Evolutionary conservation across 2,888 invertebrate genomes (phyloP), one percentile per base, ranked within the genome.

Genomic region (Leptopilina myrica): DNA sequence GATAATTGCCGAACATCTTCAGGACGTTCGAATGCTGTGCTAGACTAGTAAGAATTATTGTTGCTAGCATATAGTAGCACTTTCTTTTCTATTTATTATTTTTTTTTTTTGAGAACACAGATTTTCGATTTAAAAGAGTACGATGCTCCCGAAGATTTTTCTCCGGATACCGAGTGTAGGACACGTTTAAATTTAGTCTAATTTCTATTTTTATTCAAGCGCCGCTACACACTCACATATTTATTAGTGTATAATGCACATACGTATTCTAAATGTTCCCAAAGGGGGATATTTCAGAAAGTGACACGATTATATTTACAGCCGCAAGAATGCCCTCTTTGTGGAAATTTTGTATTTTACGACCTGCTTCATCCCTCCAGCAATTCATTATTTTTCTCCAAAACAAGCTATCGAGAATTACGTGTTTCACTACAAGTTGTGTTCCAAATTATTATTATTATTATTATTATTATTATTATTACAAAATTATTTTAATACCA

Each of bases 161-260:
- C 89, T 88, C 89, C 87, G 87, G 89, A 90, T 89, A 88, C 87
- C 88, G 90, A 90, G 90, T 90, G 88, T 90, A 89, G 91, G 89
- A 88, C 89, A 88, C 89, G 89, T 79, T 87, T 91, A 91, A 91
- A 87, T 89, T 88, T 91, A 91, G 87, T 77, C 79, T 83, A 81
- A 88, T 88, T 88, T 89, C 91, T 91, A 91, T 90, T 90, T 91
- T 86, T 84, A 86, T 81, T n/a, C 33, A 85, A 81, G 79, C 84
- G 85, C 83, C 85, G 86, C 83, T 88, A 80, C 85, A 86, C 84
- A 86, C 85, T 85, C 84, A 80, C 77, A 80, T 77, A 81, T 80
- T 62, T 20, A 62, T 62, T 15, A 20, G 82, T 56, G 77, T 79
- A 80, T 64, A 78, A 80, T 81, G 79, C 67, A 49, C 67, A 62